Evolutionary conservation across 2,888 invertebrate genomes (phyloP).

Genomic region (Andrena flavipes): DNA sequence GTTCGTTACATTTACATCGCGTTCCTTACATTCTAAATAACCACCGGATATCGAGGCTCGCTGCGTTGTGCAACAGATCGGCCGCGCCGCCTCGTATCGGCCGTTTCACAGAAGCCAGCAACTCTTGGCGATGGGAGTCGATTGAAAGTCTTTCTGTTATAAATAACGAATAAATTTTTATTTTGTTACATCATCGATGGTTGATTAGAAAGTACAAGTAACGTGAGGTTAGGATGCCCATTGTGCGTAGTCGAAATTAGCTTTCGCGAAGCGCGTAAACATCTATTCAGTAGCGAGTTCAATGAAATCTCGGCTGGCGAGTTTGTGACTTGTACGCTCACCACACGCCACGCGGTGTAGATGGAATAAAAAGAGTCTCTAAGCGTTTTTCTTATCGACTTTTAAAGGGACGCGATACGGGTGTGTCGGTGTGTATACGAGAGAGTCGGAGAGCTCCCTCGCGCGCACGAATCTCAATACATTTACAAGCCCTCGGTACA

Average conservation of each 20-base stretch:
- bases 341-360: neutral
- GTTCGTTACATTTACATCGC: too few relatives aligned
- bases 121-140: neutral
- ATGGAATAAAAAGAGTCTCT: neutral
- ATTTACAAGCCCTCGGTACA: neutral
- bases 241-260: conserved; percentile 28
- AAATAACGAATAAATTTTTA: conserved; percentile 66
- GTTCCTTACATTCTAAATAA: conserved; percentile 31
- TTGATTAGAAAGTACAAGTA: conserved; percentile 53
- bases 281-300: neutral
- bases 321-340: neutral
- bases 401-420: conserved; percentile 2
- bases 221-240: conserved; percentile 33
- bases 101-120: too few relatives aligned
- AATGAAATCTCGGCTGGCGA: conserved; percentile 10
- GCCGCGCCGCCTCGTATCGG: neutral
- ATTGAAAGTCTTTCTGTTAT: conserved; percentile 57
- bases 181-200: conserved; percentile 53
- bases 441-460: neutral
- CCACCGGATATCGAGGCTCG: conserved; percentile 37
- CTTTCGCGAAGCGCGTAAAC: neutral
- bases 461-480: neutral
- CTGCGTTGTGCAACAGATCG: conserved; percentile 28
- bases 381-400: neutral
- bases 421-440: neutral